Base-by-base conservation (phyloP, 2,113 vertebrate genomes). In the Lamprotornis superbus region DNA sequence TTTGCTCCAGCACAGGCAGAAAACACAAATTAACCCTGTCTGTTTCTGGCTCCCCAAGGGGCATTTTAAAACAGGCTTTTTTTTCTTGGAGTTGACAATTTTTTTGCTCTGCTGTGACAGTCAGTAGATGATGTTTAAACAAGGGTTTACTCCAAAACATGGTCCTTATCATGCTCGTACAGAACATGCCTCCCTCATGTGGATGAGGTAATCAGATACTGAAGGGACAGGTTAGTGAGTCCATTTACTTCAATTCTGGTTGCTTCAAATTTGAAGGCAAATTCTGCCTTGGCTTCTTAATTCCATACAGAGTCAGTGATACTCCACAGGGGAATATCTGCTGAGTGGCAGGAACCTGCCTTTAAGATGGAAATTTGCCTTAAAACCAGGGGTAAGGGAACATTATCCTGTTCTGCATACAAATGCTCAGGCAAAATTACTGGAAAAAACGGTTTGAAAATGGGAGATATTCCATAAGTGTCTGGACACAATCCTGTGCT, bases 1-100 rank as follows among this genome's bases (percentile, higher is more conserved):
- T 95, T 93, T 94, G 52, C 44, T 76, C 47, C 44, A 93, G 78
- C 64, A 37, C 47, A 91, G 83, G 35, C 11, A 87, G 60, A 92
- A 96, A 79, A 17, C 35, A 60, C 47, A 79, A 75, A 71, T 92
- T 87, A 84, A 86, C 82, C 52, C 68, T 74, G 65, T 46, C 73
- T 5, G 7, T 35, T 92, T 77, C 88, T 64, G 50, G 10, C 19
- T 93, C 52, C 67, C 73, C 27, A 42, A 27, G 11, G n/a, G 44
- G 14, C 19, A 55, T 49, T 69, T 60, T 15, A 73, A 89, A 79
- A 4, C 15, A 65, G 7, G 3, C 0, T 56, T 83, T 75, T 52
- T 52, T 18, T 7, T 16, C 18, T 80, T 17, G 17, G 13, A 53
- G 11, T 46, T 83, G 33, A 11, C 42, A 59, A 37, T 52, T 69